Evolutionary conservation across 2,888 invertebrate genomes (phyloP), one percentile per base, ranked within the genome.

Genomic region (Vesta saturnalis): DNA sequence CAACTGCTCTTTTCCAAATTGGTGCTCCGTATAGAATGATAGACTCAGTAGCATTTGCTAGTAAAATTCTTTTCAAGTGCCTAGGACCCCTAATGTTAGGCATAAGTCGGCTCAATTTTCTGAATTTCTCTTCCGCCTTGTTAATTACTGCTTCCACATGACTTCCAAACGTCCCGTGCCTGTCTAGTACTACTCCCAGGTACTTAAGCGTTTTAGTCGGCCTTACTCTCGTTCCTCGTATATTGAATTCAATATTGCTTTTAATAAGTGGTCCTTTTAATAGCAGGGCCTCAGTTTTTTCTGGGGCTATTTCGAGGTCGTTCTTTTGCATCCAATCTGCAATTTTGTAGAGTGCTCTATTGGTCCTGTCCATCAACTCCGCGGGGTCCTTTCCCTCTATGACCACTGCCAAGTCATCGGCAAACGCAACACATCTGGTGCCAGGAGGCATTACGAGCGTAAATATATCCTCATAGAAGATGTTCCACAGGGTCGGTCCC

Each of bases 241-340:
- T n/a, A n/a, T n/a, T n/a, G n/a, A n/a, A n/a, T n/a, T n/a, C n/a
- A n/a, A n/a, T n/a, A n/a, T n/a, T n/a, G n/a, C n/a, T n/a, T n/a
- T n/a, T n/a, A n/a, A n/a, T n/a, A n/a, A n/a, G n/a, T n/a, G 30
- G 30, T 18, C 60, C 60, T 15, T 15, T 19, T 23, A 49, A 22
- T 10, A 47, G 16, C 8, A 8, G 2, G 8, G 8, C 47, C 15
- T 47, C 1, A 16, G 47, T 47, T 47, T 47, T 47, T 6, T 47
- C 15, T 1, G 47, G 43, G 4, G 14, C 43, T 6, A 43, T 4
- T 43, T 43, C 5, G 3, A 43, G 15, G 6, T 21, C 54, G 14
- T 2, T 14, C 2, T 2, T 14, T 2, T 12, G 3, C 2, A 5
- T 12, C 14, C 43, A 43, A n/a, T 2, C 3, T 6, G 4, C 3